Conservation (phyloP, 2,113 vertebrate species). For the Ammodytes dubius region DNA sequence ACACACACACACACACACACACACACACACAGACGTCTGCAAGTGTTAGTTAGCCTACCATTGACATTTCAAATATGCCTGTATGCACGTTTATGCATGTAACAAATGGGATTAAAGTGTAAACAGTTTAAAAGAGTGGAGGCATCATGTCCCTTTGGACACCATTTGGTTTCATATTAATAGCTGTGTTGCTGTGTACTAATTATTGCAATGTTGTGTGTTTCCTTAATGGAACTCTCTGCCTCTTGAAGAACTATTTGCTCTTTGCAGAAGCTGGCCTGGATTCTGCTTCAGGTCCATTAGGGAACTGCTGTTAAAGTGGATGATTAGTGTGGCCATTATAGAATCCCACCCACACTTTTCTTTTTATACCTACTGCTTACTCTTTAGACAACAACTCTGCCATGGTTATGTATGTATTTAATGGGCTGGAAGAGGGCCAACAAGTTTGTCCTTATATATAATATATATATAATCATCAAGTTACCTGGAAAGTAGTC, state of each 20-base stretch:
- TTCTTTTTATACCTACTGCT: not conserved
- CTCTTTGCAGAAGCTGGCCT: constrained; percentile 1
- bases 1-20: not conserved
- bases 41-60: not conserved
- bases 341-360: not conserved
- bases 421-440: not conserved
- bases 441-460: too few relatives aligned
- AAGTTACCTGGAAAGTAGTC: not conserved
- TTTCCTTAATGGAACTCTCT: constrained; percentile 9
- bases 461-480: too few relatives aligned
- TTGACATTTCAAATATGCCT: constrained; percentile 11
- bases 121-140: not conserved
- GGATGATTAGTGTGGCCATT: not conserved
- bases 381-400: not conserved
- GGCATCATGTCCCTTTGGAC: not conserved
- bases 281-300: not conserved
- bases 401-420: not conserved
- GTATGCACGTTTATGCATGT: not conserved
- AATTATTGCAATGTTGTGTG: constrained; percentile 8
- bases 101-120: not conserved
- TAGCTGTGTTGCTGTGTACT: not conserved
- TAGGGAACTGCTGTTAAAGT: constrained; percentile 11
- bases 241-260: not conserved
- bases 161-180: constrained; percentile 2
- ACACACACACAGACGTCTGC: not conserved